Evolutionary conservation across 2,113 vertebrate species (phyloP), one percentile per base, ranked within the genome.

Genomic region (Barbus barbus): DNA sequence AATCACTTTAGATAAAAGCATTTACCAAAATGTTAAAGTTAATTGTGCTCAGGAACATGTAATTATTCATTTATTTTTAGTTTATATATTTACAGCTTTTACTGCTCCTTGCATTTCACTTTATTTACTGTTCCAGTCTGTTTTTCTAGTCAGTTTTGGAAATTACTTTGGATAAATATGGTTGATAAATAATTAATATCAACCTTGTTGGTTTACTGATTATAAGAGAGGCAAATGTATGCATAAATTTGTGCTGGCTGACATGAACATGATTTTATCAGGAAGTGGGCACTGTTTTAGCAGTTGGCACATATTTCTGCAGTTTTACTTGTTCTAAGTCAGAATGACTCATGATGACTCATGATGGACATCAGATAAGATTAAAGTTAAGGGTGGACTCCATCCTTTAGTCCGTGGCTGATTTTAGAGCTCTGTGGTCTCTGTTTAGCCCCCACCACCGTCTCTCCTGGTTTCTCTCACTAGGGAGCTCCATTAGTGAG

Each of bases 261-360:
- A 24, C 36, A 24, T 60, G 12, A 24, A 60, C 51, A 38, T 56
- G 28, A 33, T 20, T 51, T 31, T 76, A 53, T 74, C 38, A 73
- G 11, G 11, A 74, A 74, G 44, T 48, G 71, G n/a, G 41, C 60
- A 63, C 60, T 63, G 6, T 31, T 63, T 63, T 74, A 26, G 46
- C 46, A 28, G 9, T n/a, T n/a, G n/a, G n/a, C n/a, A n/a, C n/a
- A n/a, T n/a, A n/a, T n/a, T n/a, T n/a, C n/a, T n/a, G n/a, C 77
- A 44, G 7, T 58, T 78, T 60, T 36, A 31, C 7, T 26, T 18
- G 61, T 33, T 56, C 36, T 12, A 36, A 76, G 16, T 33, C 84
- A 92, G 91, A 87, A 89, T 88, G 83, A 87, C 86, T 88, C 90
- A 78, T 71, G 26, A 89, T 88, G 83, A 87, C 86, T 88, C 90